Evolutionary conservation across 1,140 invertebrate genomes (phyloP).

Genomic region (Epicauta chinensis): DNA sequence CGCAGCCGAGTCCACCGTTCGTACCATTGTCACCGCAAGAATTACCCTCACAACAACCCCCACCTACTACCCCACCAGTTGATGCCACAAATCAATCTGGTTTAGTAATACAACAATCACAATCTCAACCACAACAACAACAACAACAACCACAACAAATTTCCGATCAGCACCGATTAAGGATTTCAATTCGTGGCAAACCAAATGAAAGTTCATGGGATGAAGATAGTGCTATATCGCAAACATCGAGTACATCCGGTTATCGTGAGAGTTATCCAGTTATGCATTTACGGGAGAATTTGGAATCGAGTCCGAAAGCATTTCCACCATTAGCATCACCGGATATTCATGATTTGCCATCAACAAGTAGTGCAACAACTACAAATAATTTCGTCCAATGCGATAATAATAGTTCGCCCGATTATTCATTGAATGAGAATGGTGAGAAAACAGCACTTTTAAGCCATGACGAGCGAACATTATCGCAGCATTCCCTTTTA

Average conservation of each 20-base stretch:
- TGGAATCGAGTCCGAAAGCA: conserved; percentile 36
- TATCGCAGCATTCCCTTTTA: conserved; percentile 60
- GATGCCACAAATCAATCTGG: conserved; percentile 30
- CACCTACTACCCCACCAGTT: conserved; percentile 34
- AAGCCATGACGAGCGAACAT: conserved; percentile 37
- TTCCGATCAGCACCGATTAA: conserved; percentile 39
- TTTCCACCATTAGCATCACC: conserved; percentile 56
- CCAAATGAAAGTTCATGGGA: conserved; percentile 64
- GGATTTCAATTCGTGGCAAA: conserved; percentile 37
- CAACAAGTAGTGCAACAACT: conserved; percentile 52
- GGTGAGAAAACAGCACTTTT: conserved; percentile 53
- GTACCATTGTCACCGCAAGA: neutral
- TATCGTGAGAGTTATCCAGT: conserved; percentile 58
- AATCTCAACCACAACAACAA: conserved; percentile 18
- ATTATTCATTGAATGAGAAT: conserved; percentile 52
- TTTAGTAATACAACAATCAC: conserved; percentile 26
- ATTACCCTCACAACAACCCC: conserved; percentile 2
- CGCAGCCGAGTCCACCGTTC: neutral
- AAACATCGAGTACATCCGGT: conserved; percentile 74
- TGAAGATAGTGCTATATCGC: conserved; percentile 62
- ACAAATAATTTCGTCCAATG: conserved; percentile 49
- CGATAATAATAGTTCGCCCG: conserved; percentile 57
- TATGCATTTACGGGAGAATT: conserved; percentile 44
- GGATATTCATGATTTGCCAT: conserved; percentile 52
- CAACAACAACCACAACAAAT: conserved; percentile 14